phyloP scores from a whole-genome alignment of 2,113 vertebrate genomes.

The Petrocephalus microphthalmus region DNA sequence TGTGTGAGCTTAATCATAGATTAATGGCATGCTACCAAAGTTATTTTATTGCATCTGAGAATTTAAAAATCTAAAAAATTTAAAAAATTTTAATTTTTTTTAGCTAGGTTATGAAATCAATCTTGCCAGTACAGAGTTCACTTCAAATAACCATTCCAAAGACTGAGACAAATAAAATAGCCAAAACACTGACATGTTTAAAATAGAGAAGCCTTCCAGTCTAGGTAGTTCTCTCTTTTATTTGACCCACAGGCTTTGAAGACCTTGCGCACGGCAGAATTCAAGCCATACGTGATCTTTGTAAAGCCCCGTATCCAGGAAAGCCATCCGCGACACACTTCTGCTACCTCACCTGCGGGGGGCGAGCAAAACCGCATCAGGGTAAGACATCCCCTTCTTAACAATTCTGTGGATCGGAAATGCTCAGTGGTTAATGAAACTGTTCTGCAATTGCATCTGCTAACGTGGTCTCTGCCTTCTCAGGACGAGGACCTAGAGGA shows the following conservation, averaged over 20 bases:
- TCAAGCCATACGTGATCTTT: conserved; percentile 87
- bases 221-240: background rate
- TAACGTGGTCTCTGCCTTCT: background rate
- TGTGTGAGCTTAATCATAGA: background rate
- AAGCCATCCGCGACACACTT: conserved; percentile 61
- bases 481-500: conserved; percentile 87
- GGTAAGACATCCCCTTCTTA: conserved; percentile 42
- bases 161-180: background rate
- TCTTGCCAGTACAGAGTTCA: background rate
- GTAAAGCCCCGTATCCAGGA: conserved; percentile 81
- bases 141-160: background rate
- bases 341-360: conserved; percentile 61
- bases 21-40: background rate
- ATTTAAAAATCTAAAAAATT: too few species aligned
- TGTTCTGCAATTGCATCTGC: background rate
- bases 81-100: too few species aligned
- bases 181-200: background rate
- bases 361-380: conserved; percentile 66
- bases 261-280: conserved; percentile 81
- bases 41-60: background rate
- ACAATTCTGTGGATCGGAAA: background rate
- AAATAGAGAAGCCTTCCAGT: background rate
- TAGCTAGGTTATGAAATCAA: background rate
- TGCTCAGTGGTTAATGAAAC: background rate
- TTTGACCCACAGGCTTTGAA: conserved; percentile 68